Evolutionary conservation across 1,140 invertebrate genomes (phyloP).

Genomic region (Drosophila pandora): DNA sequence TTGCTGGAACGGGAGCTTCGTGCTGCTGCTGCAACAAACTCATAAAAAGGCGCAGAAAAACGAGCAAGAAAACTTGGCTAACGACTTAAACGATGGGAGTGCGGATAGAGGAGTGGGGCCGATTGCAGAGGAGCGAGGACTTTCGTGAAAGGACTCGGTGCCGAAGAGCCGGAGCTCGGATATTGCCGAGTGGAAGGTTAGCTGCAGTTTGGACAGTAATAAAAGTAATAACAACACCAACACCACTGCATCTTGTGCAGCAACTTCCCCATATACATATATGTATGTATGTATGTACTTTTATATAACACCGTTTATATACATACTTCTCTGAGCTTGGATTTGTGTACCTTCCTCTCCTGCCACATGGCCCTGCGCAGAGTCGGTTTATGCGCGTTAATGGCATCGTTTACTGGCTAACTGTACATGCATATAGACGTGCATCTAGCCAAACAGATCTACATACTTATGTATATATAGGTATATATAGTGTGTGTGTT

Average conservation of each 20-base stretch:
- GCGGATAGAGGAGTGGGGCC: slow-evolving; percentile 21
- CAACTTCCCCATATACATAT: not conserved
- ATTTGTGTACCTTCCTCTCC: slow-evolving; percentile 30
- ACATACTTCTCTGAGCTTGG: slow-evolving; percentile 16
- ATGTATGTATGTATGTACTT: slow-evolving; percentile 15
- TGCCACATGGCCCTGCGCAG: slow-evolving; percentile 61
- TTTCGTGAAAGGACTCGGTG: slow-evolving; percentile 27
- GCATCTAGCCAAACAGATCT: slow-evolving; percentile 14
- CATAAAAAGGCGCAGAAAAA: slow-evolving; percentile 63
- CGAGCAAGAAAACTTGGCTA: slow-evolving; percentile 73
- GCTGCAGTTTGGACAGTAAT: slow-evolving; percentile 78
- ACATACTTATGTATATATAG: slow-evolving; percentile 1
- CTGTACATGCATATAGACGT: slow-evolving; percentile 60
- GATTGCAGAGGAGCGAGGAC: slow-evolving; percentile 48
- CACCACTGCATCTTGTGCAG: slow-evolving; percentile 42
- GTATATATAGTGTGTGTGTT: slow-evolving; percentile 2
- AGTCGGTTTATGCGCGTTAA: slow-evolving; percentile 78
- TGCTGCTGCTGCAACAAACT: slow-evolving; percentile 61
- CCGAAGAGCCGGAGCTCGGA: slow-evolving; percentile 20
- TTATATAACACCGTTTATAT: not conserved
- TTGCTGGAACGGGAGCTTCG: slow-evolving; percentile 41
- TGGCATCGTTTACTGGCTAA: slow-evolving; percentile 82
- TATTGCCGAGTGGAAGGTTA: slow-evolving; percentile 50
- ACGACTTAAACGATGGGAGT: slow-evolving; percentile 70
- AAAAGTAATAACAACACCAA: slow-evolving; percentile 70